Percentiles rank a stretch among this genome's conserved stretches.
These are phyloP conservation scores for Sciurus vulgaris DNA, from an alignment of 2,797 vertebrate genomes.

Conservation along the genomic window DNA sequence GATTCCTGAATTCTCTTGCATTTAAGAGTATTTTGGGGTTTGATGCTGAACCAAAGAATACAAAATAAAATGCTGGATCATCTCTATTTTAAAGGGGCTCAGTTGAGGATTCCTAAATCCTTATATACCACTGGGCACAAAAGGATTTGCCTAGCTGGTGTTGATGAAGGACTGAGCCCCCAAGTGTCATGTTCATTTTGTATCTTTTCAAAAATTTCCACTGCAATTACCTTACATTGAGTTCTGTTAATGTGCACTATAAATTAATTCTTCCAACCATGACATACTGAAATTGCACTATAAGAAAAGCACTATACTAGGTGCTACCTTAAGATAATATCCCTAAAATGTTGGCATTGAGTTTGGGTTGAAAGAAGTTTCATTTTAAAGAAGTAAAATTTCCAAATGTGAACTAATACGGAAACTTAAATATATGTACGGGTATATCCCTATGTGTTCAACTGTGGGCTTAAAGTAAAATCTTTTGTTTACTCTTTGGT, in stretches of 20 bases:
- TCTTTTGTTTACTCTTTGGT: conserved; percentile 55
- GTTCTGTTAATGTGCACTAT: background rate
- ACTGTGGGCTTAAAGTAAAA: conserved; percentile 59
- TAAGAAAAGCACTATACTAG: background rate
- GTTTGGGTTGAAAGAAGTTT: conserved; percentile 65
- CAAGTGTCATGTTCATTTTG: background rate
- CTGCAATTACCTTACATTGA: conserved; percentile 23
- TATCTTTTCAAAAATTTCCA: background rate
- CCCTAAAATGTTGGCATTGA: conserved; percentile 19
- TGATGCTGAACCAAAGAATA: conserved; percentile 16
- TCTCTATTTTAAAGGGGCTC: conserved; percentile 18
- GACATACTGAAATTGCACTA: conserved; percentile 27
- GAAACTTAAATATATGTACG: conserved; percentile 15
- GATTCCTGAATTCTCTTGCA: conserved; percentile 33
- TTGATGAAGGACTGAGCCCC: background rate
- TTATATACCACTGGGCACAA: background rate
- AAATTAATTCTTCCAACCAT: conserved; percentile 18
- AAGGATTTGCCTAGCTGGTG: background rate
- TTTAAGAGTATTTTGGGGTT: conserved; percentile 1
- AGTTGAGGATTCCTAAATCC: background rate
- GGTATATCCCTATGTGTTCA: conserved; percentile 31
- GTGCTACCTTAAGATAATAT: conserved; percentile 29
- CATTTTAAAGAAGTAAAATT: conserved; percentile 55
- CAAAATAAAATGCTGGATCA: conserved; percentile 55
- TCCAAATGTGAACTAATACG: conserved; percentile 47